Conservation (phyloP, 2,113 vertebrate species). For the Epinephelus cyanopodus region DNA sequence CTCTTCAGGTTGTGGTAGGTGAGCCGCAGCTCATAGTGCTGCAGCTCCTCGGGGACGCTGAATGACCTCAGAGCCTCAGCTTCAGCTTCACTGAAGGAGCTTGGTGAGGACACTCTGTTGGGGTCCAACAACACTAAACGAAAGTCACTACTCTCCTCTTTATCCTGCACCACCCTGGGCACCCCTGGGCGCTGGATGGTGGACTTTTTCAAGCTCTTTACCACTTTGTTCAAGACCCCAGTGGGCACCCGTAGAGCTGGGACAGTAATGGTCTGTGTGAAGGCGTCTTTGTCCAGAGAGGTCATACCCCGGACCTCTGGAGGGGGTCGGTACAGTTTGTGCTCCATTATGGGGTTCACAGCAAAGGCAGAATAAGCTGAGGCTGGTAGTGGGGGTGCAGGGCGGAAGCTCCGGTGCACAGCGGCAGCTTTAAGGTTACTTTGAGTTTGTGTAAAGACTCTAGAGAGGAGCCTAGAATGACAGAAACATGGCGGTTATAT, state of each 20-base stretch:
- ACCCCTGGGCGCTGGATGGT: constrained; percentile 89
- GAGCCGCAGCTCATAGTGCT: constrained; percentile 85
- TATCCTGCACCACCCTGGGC: constrained; percentile 90
- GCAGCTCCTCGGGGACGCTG: constrained; percentile 83
- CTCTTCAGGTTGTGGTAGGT: constrained; percentile 94
- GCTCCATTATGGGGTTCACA: constrained; percentile 73
- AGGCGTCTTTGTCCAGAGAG: constrained; percentile 89
- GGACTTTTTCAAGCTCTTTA: constrained; percentile 87
- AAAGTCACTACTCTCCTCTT: constrained; percentile 76
- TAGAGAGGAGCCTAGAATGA: constrained; percentile 56
- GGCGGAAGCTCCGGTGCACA: background rate
- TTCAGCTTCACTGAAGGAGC: constrained; percentile 86
- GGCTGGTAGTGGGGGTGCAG: background rate
- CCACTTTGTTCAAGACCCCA: constrained; percentile 83
- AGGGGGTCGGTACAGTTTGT: constrained; percentile 85
- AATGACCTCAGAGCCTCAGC: constrained; percentile 84
- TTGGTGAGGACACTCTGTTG: constrained; percentile 75
- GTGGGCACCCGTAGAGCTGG: constrained; percentile 90
- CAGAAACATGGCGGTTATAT: background rate
- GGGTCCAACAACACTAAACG: constrained; percentile 90
- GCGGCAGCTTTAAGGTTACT: constrained; percentile 7
- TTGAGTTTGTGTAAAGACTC: constrained; percentile 36
- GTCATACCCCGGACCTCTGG: constrained; percentile 93
- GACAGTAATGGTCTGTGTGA: constrained; percentile 88
- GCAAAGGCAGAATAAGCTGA: background rate